Base-by-base conservation (phyloP, 2,113 vertebrate genomes). In the Pachycephala philippinensis region DNA sequence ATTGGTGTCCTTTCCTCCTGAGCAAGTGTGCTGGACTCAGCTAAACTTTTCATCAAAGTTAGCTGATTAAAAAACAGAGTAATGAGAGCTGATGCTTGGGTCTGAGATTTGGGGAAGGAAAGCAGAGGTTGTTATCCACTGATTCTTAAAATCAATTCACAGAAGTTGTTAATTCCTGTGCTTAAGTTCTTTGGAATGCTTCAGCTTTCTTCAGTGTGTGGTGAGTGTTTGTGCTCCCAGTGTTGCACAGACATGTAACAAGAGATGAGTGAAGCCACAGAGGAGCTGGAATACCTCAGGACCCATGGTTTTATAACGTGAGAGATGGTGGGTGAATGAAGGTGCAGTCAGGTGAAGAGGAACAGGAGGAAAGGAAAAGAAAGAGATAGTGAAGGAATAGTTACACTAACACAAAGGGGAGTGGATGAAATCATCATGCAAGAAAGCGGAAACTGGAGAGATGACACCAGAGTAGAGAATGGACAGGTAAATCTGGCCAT, bases 231-330 rank as follows among this genome's bases (percentile, higher is more conserved):
- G 27, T 82, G 9, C 23, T 33, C 33, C 64, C 18, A 23, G 0
- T 23, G 11, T 52, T 31, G 7, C 3, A 14, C 0, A 0, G 66
- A 40, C 35, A 19, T 2, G 8, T 54, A 31, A 17, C 0, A 2
- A 84, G 68, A 81, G 35, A 87, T 42, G 23, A 31, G 15, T 66
- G 28, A 27, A 95, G 49, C 15, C 40, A 31, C 16, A 68, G 10
- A 69, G 52, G 40, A 90, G 33, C 45, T 61, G 75, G 57, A 57
- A 47, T 11, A 37, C 8, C 22, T 28, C 42, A 64, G 15, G 19
- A 28, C 4, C 37, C 16, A 11, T 2, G 0, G 44, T 20, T 69
- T 87, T 52, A 18, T 39, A n/a, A 33, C 3, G 3, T 47, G 53
- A 79, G 40, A 75, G 6, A 10, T 60, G 7, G 4, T 61, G n/a